These are phyloP conservation scores for Pachypanchax playfairii DNA, from an alignment of 2,113 vertebrate species.

Conservation along the genomic window DNA sequence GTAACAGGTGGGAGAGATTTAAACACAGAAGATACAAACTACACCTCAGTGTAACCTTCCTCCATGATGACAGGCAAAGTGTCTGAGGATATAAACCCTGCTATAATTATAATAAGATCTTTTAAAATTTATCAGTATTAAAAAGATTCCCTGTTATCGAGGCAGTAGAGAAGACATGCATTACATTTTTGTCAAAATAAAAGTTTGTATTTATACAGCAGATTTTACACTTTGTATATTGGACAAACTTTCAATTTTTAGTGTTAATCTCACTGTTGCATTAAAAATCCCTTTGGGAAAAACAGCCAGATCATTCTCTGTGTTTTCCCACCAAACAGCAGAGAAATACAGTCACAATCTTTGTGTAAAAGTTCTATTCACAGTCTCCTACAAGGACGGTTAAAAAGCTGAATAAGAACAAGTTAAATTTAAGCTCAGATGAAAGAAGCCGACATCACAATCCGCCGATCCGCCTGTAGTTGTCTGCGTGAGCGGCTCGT, in stretches of 20 bases:
- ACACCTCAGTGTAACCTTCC: slow-evolving; percentile 3
- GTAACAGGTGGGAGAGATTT: slow-evolving; percentile 2
- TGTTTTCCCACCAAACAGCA: slow-evolving; percentile 56
- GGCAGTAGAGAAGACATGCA: slow-evolving; percentile 1
- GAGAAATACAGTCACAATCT: slow-evolving; percentile 33
- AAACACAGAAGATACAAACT: slow-evolving; percentile 33
- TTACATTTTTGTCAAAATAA: slow-evolving; percentile 3
- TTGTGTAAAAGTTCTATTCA: too few species aligned
- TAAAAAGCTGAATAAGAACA: slow-evolving; percentile 23
- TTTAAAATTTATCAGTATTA: slow-evolving; percentile 11
- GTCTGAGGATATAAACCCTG: slow-evolving; percentile 32
- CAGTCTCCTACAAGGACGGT: slow-evolving; percentile 42
- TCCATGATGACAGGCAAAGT: slow-evolving; percentile 41
- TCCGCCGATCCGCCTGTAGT: slow-evolving; percentile 91
- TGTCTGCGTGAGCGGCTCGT: slow-evolving; percentile 89
- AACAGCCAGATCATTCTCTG: slow-evolving; percentile 9
- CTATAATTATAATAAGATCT: slow-evolving; percentile 18
- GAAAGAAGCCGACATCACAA: slow-evolving; percentile 79
- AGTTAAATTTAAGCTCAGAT: slow-evolving; percentile 20
- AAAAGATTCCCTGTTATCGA: slow-evolving; percentile 25
- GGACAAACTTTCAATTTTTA: slow-evolving; percentile 5
- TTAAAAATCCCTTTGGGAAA: slow-evolving; percentile 47
- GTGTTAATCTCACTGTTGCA: too few species aligned
- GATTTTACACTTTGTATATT: neutral
- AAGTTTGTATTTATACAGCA: neutral